Evolutionary conservation across 2,113 vertebrate genomes (phyloP).

Genomic region (Rostratula benghalensis): DNA sequence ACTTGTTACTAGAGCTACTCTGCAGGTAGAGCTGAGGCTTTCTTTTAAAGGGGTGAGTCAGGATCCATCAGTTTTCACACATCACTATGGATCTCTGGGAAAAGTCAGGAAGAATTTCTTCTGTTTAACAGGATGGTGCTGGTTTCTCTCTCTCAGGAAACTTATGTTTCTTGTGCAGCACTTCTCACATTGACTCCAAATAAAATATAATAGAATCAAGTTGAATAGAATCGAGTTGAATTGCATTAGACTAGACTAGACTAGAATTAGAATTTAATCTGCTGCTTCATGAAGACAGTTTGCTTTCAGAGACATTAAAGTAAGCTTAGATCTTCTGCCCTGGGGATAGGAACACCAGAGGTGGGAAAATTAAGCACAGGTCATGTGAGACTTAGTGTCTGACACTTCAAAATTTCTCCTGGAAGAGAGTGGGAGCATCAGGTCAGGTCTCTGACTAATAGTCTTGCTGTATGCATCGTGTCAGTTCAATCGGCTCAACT

Average conservation of each 20-base stretch:
- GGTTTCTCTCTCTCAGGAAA: not conserved
- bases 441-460: not conserved
- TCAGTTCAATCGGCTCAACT: not conserved
- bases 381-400: accelerated
- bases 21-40: not conserved
- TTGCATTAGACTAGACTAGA: too few species aligned
- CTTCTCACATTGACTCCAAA: not conserved
- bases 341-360: accelerated
- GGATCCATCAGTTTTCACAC: not conserved
- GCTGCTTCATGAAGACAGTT: not conserved
- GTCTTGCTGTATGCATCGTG: not conserved
- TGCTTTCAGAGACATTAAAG: not conserved
- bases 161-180: not conserved
- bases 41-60: not conserved
- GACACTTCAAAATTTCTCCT: not conserved
- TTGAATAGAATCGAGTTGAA: too few species aligned
- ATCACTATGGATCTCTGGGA: not conserved
- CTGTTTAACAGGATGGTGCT: not conserved
- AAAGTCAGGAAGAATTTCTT: not conserved
- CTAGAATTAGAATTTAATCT: not conserved
- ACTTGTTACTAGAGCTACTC: not conserved
- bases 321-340: not conserved
- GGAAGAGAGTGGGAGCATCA: not conserved
- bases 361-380: not conserved
- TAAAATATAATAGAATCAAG: too few species aligned